phyloP scores from a whole-genome alignment of 1,140 invertebrate species.

The Hylaeus volcanicus region DNA sequence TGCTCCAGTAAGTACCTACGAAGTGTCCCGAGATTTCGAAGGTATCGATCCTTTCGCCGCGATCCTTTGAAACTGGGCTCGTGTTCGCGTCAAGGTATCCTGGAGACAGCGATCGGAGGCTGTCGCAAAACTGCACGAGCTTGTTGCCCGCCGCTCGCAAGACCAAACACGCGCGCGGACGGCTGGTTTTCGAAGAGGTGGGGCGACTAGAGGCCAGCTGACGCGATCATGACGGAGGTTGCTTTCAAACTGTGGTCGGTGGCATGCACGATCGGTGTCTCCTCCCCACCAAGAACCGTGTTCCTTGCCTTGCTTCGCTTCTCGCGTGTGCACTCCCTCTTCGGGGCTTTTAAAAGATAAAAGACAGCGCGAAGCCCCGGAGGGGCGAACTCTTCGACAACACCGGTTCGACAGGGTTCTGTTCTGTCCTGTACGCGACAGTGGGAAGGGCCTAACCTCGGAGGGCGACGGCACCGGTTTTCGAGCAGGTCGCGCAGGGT shows the following conservation, averaged over 20 bases:
- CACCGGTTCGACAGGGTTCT: slow-evolving; percentile 15
- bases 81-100: not conserved
- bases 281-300: slow-evolving; percentile 67
- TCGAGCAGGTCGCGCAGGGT: slow-evolving; percentile 15
- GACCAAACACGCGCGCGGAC: slow-evolving; percentile 65
- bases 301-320: slow-evolving; percentile 44
- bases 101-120: not conserved
- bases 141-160: slow-evolving; percentile 37
- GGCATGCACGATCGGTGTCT: slow-evolving; percentile 72
- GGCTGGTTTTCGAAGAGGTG: slow-evolving; percentile 50
- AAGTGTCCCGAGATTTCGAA: too few species aligned
- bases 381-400: slow-evolving; percentile 19
- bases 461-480: slow-evolving; percentile 21
- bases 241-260: slow-evolving; percentile 78
- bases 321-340: slow-evolving; percentile 48
- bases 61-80: not conserved
- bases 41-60: not conserved
- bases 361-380: slow-evolving; percentile 57
- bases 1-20: too few species aligned
- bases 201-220: slow-evolving; percentile 72
- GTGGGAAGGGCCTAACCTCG: slow-evolving; percentile 1
- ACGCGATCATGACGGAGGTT: slow-evolving; percentile 79
- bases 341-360: slow-evolving; percentile 73
- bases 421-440: not conserved
- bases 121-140: not conserved